Evolutionary conservation across 1,140 invertebrate genomes (phyloP), one percentile per base, ranked within the genome.

Genomic region (Ptiloglossa arizonensis): DNA sequence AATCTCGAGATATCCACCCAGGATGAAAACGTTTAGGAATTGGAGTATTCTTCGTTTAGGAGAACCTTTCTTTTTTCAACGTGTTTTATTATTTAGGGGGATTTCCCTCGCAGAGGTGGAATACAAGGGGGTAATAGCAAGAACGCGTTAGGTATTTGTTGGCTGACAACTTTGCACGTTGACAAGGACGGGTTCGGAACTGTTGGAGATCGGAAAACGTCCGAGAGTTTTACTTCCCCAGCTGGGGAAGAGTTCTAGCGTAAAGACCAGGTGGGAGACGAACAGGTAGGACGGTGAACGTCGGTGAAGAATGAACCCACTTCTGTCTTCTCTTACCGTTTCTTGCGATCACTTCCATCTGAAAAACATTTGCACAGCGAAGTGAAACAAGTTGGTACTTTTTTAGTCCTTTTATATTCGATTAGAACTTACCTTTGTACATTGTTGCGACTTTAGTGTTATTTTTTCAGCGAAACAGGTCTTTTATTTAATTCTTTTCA

Each of bases 161-260:
- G 50, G 59, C 35, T 64, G 46, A 59, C 57, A 46, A 86, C 79
- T 85, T 85, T 72, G 64, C 70, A 72, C 81, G 70, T 73, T 75
- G 83, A 62, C 80, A 84, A 84, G 60, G 79, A 86, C 82, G 66
- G 77, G 83, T 82, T 85, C 75, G 80, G 71, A 82, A 90, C 89
- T 90, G 88, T 87, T 81, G 41, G 69, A 86, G 87, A 88, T 89
- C 82, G 80, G 86, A 85, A 88, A 87, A 89, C 77, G 86, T 84
- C 77, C 71, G 81, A 78, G 87, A 90, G 89, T 90, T 90, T 90
- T 89, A 89, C 87, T 87, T 73, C 73, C 71, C 60, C 60, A 52
- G 35, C 29, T 15, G 52, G 80, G 79, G 80, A 83, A 85, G 86
- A 85, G 85, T 82, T 79, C 80, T 52, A 64, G 35, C 11, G 48